These are phyloP conservation scores for Aleiodes sp. DNA, from an alignment of 1,140 invertebrate genomes.

Conservation along the genomic window DNA sequence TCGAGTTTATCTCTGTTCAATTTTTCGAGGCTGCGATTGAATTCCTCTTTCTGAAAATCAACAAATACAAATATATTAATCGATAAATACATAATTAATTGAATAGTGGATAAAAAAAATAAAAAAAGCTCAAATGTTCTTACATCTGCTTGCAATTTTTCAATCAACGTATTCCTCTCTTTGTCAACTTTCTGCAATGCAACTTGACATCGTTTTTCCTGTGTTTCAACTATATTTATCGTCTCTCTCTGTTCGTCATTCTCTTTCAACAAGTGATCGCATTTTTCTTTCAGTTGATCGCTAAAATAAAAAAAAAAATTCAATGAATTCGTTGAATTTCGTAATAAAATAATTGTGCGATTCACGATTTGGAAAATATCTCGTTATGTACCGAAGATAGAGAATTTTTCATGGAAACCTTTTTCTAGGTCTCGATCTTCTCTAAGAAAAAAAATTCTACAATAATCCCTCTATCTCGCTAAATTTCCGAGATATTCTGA, in stretches of 20 bases:
- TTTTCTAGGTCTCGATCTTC: no score
- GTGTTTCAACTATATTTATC: slow-evolving; percentile 23
- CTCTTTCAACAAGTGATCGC: slow-evolving; percentile 37
- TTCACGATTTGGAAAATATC: no score
- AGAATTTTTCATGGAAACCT: no score
- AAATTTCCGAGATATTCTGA: no score
- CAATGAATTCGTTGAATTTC: background rate
- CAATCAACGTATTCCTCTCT: slow-evolving; percentile 23
- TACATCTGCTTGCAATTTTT: slow-evolving; percentile 30
- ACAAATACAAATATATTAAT: background rate
- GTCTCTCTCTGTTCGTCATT: slow-evolving; percentile 42
- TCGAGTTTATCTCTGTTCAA: background rate
- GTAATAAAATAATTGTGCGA: background rate
- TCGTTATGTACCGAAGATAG: no score
- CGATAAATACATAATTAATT: background rate
- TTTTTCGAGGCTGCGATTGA: background rate
- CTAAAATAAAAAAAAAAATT: slow-evolving; percentile 36
- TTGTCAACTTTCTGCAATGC: slow-evolving; percentile 38
- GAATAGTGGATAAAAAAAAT: background rate
- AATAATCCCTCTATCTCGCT: no score
- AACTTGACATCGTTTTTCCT: slow-evolving; percentile 30
- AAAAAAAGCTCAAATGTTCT: slow-evolving; percentile 2
- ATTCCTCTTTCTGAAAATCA: background rate
- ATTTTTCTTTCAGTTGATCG: slow-evolving; percentile 37
- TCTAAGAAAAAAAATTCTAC: no score